phyloP scores from a whole-genome alignment of 2,797 vertebrate genomes.

The Pangasius sanitwongsei region DNA sequence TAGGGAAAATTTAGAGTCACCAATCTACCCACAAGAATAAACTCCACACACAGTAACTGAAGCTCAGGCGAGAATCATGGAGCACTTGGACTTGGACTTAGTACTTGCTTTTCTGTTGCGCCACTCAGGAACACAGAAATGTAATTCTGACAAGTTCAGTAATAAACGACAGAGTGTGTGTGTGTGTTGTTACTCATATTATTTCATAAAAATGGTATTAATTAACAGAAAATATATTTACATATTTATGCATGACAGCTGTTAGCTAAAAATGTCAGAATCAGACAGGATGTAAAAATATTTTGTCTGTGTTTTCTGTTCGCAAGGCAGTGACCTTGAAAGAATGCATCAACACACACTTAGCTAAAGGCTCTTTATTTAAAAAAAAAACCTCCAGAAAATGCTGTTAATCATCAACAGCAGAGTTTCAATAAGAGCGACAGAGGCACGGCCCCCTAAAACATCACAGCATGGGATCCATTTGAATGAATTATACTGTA shows the following conservation, averaged over 20 bases:
- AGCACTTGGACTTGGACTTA: not conserved
- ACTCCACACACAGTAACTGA: not conserved
- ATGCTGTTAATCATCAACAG: not conserved
- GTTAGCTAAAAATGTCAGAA: not conserved
- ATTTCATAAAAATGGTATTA: not conserved
- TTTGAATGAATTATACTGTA: not conserved
- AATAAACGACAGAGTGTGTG: not conserved
- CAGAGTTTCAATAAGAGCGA: not conserved
- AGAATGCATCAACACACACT: not conserved
- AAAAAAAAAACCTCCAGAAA: slow-evolving; percentile 1
- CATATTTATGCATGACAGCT: no score
- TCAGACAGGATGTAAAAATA: not conserved
- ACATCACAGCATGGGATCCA: not conserved
- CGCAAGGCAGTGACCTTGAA: not conserved
- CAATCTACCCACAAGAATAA: not conserved
- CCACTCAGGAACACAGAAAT: not conserved
- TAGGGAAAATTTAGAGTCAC: no score
- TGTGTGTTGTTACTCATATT: not conserved
- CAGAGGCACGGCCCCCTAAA: not conserved
- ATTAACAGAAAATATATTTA: not conserved
- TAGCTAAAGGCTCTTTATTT: slow-evolving; percentile 10
- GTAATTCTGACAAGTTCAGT: not conserved
- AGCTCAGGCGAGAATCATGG: not conserved
- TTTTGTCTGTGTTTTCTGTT: not conserved
- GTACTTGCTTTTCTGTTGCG: not conserved